Evolutionary conservation across 2,888 invertebrate genomes (phyloP).

Genomic region (Idaea biselata): DNA sequence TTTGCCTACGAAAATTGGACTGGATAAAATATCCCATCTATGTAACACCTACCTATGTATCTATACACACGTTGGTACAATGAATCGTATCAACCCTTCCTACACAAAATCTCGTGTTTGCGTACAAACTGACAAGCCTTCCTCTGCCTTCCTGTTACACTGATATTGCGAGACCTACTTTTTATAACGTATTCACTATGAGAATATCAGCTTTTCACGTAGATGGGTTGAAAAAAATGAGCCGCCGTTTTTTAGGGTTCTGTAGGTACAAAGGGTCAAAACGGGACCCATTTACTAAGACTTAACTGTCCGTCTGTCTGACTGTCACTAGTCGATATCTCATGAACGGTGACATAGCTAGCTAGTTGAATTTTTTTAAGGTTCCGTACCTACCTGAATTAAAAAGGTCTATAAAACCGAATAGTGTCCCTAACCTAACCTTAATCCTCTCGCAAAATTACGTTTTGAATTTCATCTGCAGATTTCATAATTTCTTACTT

Average conservation of each 20-base stretch:
- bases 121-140: conserved; percentile 53
- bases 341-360: too few species aligned
- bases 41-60: not conserved
- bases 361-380: too few species aligned
- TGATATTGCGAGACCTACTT: not conserved
- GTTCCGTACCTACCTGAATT: too few species aligned
- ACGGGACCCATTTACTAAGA: too few species aligned
- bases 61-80: not conserved
- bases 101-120: conserved; percentile 47
- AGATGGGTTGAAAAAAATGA: not conserved
- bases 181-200: not conserved
- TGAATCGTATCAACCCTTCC: conserved; percentile 21
- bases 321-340: too few species aligned
- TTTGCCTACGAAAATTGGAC: not conserved
- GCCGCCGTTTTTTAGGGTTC: not conserved
- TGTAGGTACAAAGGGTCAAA: not conserved
- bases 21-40: not conserved
- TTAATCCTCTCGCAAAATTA: too few species aligned
- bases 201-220: not conserved
- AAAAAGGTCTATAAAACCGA: too few species aligned
- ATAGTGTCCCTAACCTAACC: too few species aligned
- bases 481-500: too few species aligned
- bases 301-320: too few species aligned
- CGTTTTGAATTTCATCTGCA: too few species aligned
- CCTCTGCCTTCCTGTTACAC: conserved; percentile 38